phyloP scores from a whole-genome alignment of 1,140 invertebrate genomes.

The Drosophila takahashii region DNA sequence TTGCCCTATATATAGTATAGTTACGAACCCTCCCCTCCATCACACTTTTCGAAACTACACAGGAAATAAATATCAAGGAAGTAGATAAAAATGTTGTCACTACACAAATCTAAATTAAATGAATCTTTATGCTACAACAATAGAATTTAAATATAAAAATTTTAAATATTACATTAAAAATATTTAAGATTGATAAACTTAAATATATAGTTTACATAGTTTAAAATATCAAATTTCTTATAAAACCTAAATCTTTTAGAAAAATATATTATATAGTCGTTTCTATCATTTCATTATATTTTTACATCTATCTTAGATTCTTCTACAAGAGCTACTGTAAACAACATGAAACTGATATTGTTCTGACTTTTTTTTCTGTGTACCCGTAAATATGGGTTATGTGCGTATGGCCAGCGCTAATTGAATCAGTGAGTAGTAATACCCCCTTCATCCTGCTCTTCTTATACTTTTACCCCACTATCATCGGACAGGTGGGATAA shows the following conservation, averaged over 20 bases:
- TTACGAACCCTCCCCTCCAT: conserved; percentile 9
- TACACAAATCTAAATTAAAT: background rate
- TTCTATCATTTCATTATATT: no score
- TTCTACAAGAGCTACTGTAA: no score
- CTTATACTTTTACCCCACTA: conserved; percentile 18
- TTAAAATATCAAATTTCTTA: no score
- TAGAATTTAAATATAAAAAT: background rate
- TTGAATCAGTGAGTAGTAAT: conserved; percentile 68
- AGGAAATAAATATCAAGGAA: background rate
- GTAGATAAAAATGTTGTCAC: background rate
- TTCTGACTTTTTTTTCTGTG: background rate
- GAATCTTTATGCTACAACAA: background rate
- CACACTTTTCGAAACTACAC: background rate
- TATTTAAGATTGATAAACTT: no score
- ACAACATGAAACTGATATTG: background rate
- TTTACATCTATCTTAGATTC: no score
- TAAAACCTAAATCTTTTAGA: no score
- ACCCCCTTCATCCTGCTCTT: conserved; percentile 1
- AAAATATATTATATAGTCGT: no score
- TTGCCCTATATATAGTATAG: conserved; percentile 53
- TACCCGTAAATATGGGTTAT: conserved; percentile 38
- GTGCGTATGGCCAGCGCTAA: conserved; percentile 69
- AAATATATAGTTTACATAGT: no score
- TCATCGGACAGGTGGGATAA: conserved; percentile 63
- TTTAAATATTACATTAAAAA: no score